A percentile compares a stretch with the other conserved stretches of the same genome.
Evolutionary conservation across 2,113 vertebrate species (phyloP).

Genomic region (Lonchura striata): DNA sequence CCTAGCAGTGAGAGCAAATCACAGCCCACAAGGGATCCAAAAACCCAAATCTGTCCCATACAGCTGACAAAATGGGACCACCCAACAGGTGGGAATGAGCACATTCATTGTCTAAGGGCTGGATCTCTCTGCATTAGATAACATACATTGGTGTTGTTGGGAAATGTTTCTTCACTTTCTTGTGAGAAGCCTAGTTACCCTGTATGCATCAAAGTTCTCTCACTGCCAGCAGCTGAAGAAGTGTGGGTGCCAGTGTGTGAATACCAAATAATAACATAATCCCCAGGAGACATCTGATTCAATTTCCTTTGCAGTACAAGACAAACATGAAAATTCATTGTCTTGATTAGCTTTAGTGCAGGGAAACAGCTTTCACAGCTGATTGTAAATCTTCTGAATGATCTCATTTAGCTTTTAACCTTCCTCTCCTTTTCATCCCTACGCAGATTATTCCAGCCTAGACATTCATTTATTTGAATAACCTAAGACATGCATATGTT

Average conservation of each 20-base stretch:
- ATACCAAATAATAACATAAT: slow-evolving; percentile 52
- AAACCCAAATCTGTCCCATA: background rate
- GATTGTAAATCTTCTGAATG: slow-evolving; percentile 53
- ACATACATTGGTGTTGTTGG: background rate
- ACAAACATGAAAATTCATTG: slow-evolving; percentile 64
- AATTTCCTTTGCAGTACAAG: slow-evolving; percentile 37
- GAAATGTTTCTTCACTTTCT: background rate
- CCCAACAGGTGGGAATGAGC: background rate
- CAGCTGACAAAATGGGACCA: background rate
- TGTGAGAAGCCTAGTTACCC: background rate
- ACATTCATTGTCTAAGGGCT: background rate
- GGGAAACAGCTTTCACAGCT: slow-evolving; percentile 35
- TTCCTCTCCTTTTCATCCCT: slow-evolving; percentile 24
- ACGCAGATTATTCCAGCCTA: background rate
- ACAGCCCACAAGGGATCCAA: background rate
- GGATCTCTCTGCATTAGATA: background rate
- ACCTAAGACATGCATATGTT: background rate
- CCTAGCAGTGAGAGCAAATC: background rate
- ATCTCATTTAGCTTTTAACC: slow-evolving; percentile 62
- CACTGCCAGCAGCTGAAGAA: slow-evolving; percentile 18
- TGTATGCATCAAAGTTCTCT: background rate
- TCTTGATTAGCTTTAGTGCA: slow-evolving; percentile 54
- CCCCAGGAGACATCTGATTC: slow-evolving; percentile 39
- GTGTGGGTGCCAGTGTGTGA: slow-evolving; percentile 38
- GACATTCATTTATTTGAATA: slow-evolving; percentile 34